These are phyloP conservation scores for Argya squamiceps DNA, from an alignment of 2,797 vertebrate genomes.

Conservation along the genomic window DNA sequence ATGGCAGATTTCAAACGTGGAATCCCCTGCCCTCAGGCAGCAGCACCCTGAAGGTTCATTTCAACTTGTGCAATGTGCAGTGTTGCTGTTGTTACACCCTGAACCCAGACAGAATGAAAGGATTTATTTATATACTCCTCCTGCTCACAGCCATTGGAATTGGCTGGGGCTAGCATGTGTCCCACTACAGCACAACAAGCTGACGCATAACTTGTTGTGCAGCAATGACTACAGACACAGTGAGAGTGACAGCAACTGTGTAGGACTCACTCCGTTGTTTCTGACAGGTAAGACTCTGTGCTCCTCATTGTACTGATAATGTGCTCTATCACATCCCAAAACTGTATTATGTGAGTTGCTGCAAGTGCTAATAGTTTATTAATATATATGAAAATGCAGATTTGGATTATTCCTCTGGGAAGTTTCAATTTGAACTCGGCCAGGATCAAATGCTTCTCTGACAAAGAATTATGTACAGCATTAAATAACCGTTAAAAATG, in stretches of 20 bases:
- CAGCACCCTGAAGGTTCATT: not conserved
- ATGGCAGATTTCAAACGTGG: not conserved
- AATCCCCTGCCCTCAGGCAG: not conserved
- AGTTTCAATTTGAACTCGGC: conserved; percentile 34
- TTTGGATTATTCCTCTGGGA: conserved; percentile 51
- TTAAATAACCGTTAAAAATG: not conserved
- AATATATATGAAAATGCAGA: conserved; percentile 57
- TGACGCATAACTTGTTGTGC: not conserved
- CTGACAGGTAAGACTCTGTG: conserved; percentile 61
- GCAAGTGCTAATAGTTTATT: conserved; percentile 45
- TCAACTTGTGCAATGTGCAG: not conserved
- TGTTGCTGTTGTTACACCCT: not conserved
- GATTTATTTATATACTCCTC: not conserved
- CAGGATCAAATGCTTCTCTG: conserved; percentile 21
- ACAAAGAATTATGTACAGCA: not conserved
- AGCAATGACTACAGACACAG: conserved; percentile 22
- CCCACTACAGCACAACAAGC: not conserved
- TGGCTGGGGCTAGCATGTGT: not conserved
- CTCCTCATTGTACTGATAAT: conserved; percentile 56
- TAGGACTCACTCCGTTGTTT: conserved; percentile 68
- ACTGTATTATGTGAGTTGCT: conserved; percentile 38
- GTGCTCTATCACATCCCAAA: conserved; percentile 57
- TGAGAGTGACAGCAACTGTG: conserved; percentile 42
- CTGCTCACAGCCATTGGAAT: not conserved
- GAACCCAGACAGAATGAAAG: not conserved